These are phyloP conservation scores for Gavialis gangeticus DNA, from an alignment of 2,113 vertebrate genomes.

Conservation along the genomic window DNA sequence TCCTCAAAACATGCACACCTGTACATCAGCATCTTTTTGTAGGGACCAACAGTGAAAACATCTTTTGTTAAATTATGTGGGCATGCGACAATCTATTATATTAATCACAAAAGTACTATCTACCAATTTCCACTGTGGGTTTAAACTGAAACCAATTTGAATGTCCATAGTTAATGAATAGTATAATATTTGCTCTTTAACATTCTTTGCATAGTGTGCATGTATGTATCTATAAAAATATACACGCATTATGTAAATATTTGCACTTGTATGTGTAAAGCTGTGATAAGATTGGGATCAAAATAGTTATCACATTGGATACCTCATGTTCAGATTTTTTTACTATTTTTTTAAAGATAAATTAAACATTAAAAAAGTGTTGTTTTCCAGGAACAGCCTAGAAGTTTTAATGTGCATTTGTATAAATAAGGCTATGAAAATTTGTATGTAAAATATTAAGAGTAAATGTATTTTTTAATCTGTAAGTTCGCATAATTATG, in stretches of 20 bases:
- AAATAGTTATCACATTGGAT: neutral
- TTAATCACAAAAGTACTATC: too few species aligned
- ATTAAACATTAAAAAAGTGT: neutral
- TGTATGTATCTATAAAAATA: neutral
- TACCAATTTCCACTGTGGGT: neutral
- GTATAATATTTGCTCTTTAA: neutral
- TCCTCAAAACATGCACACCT: neutral
- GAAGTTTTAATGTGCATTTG: neutral
- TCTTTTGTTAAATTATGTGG: neutral
- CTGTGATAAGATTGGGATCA: rapidly evolving
- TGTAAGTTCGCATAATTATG: neutral
- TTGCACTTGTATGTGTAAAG: neutral
- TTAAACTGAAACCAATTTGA: neutral
- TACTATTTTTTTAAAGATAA: neutral
- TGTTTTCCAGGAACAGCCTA: neutral
- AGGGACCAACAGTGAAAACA: neutral
- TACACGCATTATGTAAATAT: neutral
- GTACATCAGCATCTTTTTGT: rapidly evolving
- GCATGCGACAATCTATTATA: neutral
- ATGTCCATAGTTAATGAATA: neutral
- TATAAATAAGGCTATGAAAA: neutral
- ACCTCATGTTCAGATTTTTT: neutral
- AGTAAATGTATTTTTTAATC: neutral
- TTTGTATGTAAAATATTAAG: neutral
- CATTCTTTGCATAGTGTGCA: neutral